Evolutionary conservation across 1,140 invertebrate species (phyloP), one percentile per base, ranked within the genome.

Genomic region (Philaenus spumarius): DNA sequence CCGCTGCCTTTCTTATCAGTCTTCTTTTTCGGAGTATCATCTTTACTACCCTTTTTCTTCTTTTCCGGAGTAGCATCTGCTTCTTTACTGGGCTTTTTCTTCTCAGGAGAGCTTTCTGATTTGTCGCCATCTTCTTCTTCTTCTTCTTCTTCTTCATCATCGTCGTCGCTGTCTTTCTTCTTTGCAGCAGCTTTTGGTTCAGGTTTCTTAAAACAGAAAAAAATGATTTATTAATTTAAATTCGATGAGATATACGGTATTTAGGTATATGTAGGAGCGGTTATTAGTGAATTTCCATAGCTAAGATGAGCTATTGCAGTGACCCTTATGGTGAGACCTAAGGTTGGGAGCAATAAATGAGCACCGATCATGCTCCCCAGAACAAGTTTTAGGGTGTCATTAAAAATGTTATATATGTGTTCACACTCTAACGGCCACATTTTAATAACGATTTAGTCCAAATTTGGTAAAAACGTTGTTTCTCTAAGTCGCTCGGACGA

Each of bases 1-100:
- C 67, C 65, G 45, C 67, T 70, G 56, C 62, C 67, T 59, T n/a
- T 66, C 62, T 58, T 62, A 58, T 56, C 61, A 58, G 56, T 47
- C 37, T 58, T 62, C 59, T 43, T 47, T 52, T 46, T 48, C 60
- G 52, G 42, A 45, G 22, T 26, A 2, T 43, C 35, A 55, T 59
- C 46, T 55, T 50, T 37, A n/a, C 52, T 19, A 51, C 39, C 43
- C 63, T 57, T 40, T 64, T 66, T 23, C 62, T 30, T 54, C 37
- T 42, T 55, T 15, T 48, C 43, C 22, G 20, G 64, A 62, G 24
- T 65, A 56, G 34, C 60, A 42, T 47, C 68, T 68, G 6, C 60
- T 54, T 68, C 67, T 30, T 53, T 59, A 51, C 39, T 48, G 62
- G 53, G 34, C 64, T 66, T 23, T 62, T 30, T 54, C 37, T 42